A percentile compares a stretch with the other conserved stretches of the same genome.
These are phyloP conservation scores for Nibea albiflora DNA, from an alignment of 2,113 vertebrate species.

Conservation along the genomic window DNA sequence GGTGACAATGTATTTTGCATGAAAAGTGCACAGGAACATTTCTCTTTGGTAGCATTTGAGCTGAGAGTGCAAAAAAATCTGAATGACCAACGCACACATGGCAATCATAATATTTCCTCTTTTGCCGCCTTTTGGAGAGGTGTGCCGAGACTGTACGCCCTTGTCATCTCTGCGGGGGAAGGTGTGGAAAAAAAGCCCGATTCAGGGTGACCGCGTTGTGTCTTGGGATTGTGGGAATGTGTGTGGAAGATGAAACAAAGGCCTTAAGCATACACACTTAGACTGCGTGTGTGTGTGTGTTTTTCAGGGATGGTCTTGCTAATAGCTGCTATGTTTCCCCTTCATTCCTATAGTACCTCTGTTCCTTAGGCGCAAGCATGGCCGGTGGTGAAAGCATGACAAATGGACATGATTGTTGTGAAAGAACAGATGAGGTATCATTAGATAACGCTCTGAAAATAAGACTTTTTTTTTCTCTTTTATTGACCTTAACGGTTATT, in stretches of 20 bases:
- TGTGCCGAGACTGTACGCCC: conserved; percentile 14
- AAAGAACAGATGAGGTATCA: neutral
- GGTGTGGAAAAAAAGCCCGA: conserved; percentile 8
- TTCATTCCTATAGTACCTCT: neutral
- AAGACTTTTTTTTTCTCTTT: neutral
- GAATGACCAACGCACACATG: neutral
- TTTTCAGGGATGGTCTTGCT: neutral
- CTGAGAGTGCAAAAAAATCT: neutral
- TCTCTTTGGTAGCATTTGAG: neutral
- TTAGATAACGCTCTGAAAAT: neutral
- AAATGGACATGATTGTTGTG: too few species aligned
- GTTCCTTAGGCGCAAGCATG: neutral
- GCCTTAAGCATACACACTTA: neutral
- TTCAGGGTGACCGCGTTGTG: conserved; percentile 30
- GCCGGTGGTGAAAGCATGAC: too few species aligned
- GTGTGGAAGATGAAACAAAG: conserved; percentile 29
- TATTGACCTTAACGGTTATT: conserved; percentile 10
- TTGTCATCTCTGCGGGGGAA: conserved; percentile 21
- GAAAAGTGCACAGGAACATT: neutral
- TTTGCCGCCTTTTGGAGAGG: conserved; percentile 14
- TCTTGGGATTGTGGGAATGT: conserved; percentile 20
- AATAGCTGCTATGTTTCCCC: neutral
- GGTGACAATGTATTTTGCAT: neutral
- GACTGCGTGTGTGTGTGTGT: neutral
- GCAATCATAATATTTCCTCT: conserved; percentile 30